phyloP scores from a whole-genome alignment of 2,113 vertebrate species.

The Poeciliopsis prolifica region DNA sequence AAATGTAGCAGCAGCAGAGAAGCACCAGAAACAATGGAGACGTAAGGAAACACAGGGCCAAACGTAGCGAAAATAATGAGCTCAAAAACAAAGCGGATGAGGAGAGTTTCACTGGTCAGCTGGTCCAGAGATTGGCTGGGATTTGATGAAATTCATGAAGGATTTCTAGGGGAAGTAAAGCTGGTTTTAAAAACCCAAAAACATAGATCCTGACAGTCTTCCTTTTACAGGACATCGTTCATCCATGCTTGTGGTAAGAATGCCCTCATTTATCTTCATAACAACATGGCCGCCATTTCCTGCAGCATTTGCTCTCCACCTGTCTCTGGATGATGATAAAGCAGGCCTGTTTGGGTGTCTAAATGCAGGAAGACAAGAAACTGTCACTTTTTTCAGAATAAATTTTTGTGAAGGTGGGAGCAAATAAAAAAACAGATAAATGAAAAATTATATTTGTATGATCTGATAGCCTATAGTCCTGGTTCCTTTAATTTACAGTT shows the following conservation, averaged over 20 bases:
- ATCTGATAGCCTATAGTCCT: too few relatives aligned
- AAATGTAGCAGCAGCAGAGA: conserved; percentile 36
- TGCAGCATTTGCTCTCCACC: conserved; percentile 25
- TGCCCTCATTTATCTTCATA: conserved; percentile 57
- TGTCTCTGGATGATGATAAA: conserved; percentile 27
- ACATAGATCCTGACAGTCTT: neutral
- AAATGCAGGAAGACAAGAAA: conserved; percentile 21
- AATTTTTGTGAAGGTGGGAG: neutral
- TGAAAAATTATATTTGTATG: neutral
- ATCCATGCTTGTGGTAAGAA: conserved; percentile 16
- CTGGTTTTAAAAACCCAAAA: neutral
- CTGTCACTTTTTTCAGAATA: neutral
- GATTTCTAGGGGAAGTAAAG: neutral
- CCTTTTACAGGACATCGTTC: conserved; percentile 14
- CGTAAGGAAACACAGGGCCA: conserved; percentile 10
- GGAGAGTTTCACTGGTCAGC: neutral
- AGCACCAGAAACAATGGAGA: conserved; percentile 18
- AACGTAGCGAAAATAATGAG: conserved; percentile 16
- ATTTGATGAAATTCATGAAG: neutral
- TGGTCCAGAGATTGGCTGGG: neutral
- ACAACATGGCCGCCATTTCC: conserved; percentile 39
- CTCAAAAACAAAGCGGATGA: neutral
- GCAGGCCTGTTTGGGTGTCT: conserved; percentile 29
- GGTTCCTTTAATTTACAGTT: neutral
- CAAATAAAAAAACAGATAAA: neutral